Evolutionary conservation across 2,888 invertebrate species (phyloP), one percentile per base, ranked within the genome.

Genomic region (Galeruca laticollis): DNA sequence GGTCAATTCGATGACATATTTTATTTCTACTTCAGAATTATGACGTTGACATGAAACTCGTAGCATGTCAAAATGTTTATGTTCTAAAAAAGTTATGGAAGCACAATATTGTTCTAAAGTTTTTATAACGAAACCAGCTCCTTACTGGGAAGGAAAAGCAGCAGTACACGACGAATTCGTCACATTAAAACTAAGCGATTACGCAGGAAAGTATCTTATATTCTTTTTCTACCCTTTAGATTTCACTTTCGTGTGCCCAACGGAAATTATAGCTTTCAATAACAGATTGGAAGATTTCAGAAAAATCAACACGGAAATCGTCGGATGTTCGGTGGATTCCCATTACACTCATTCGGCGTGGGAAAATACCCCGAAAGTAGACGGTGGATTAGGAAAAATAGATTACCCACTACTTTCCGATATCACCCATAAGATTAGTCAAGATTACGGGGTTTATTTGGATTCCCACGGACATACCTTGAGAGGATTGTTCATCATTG

Each of bases 241-340:
- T 84, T 96, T 96, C 82, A 94, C 94, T 3, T 94, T 94, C 84
- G 94, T 94, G 9, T 94, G 94, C 80, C 94, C 95, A 40, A 95
- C 99, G 8, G 99, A 99, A 88, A 98, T 99, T 80, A 96, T 98
- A 83, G 97, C 98, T 9, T 99, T 98, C 88, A 97, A 97, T 2
- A 99, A 99, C 79, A 91, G 94, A 72, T 92, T 90, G 0, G 89
- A 91, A 40, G 94, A 95, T 80, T 96, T 96, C 87, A 89, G 91
- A 73, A 91, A 93, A 81, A 93, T 97, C 79, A 91, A 92, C 60
- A 95, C 95, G 82, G 93, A 95, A 83, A 85, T 98, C 6, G 89
- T 99, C 79, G 99, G 92, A 65, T 95, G 94, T 71, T 98, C 98
- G 61, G 97, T 97, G 33, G 99, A 99, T 88, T 97, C 97, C 60